Evolutionary conservation across 2,888 invertebrate species (phyloP), one percentile per base, ranked within the genome.

Genomic region (Pasiphila rectangulata): DNA sequence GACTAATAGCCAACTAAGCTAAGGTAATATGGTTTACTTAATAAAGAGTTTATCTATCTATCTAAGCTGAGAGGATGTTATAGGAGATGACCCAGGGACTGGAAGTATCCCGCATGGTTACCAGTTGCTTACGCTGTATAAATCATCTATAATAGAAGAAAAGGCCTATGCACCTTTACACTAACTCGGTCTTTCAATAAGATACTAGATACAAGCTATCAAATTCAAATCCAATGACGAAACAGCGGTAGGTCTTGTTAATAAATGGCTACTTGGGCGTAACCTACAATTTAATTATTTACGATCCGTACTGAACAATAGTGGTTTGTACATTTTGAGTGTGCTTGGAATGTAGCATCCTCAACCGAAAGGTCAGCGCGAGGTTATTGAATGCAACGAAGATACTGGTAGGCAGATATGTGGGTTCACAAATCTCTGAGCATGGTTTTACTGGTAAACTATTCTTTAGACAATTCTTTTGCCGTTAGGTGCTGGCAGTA

Each of bases 261-360:
- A 46, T 55, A 56, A 40, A 54, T 54, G 30, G 56, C 54, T 59
- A 59, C 58, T 51, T 52, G 52, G 34, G 46, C 49, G 45, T 47
- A 47, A 54, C 43, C 51, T 51, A 53, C 53, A 54, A 53, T 53
- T 50, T 53, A 56, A 59, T 59, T 51, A 56, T 59, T 54, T 51
- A 49, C 52, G 45, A 46, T 47, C 41, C 47, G 46, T 41, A 46
- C 58, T 56, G 63, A 75, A 76, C 75, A 77, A 76, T 77, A 62
- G 70, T 51, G 54, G 64, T 69, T 68, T 64, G 65, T 63, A 64
- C 68, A 72, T 70, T 80, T 75, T 74, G 74, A 68, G 71, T 75
- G 67, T 67, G 69, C 63, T 73, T 62, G 84, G 84, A 85, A 87
- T 85, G 83, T 78, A 72, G 75, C 81, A 84, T 83, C 83, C 79